These are phyloP conservation scores for Phallusia fumigata DNA, from an alignment of 23 tunicate genomes.

Conservation along the genomic window DNA sequence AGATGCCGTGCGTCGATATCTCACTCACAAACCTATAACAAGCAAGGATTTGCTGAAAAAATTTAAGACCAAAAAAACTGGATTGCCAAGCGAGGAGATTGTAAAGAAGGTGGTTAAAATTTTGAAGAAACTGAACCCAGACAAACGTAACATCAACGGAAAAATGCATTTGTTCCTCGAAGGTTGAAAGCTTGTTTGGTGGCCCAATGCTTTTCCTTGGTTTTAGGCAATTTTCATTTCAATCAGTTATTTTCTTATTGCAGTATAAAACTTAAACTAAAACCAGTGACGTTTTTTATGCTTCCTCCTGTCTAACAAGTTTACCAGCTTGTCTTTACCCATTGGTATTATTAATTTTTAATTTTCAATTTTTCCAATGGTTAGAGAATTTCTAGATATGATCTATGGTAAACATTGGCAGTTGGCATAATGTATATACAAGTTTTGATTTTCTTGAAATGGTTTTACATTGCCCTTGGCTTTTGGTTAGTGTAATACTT, in stretches of 20 bases:
- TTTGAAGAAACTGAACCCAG: slow-evolving; percentile 59
- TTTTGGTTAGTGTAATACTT: too few relatives aligned
- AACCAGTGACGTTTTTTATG: too few relatives aligned
- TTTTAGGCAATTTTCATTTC: too few relatives aligned
- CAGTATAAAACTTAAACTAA: not conserved
- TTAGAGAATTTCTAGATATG: too few relatives aligned
- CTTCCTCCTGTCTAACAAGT: too few relatives aligned
- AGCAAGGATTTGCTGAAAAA: slow-evolving; percentile 85
- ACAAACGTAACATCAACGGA: slow-evolving; percentile 71
- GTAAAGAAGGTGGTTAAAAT: slow-evolving; percentile 66
- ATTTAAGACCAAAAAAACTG: slow-evolving; percentile 77
- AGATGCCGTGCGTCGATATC: slow-evolving; percentile 64
- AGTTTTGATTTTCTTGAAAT: too few relatives aligned
- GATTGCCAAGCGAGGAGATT: slow-evolving; percentile 62
- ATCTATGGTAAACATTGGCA: too few relatives aligned
- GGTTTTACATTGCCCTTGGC: too few relatives aligned
- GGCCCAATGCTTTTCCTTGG: not conserved
- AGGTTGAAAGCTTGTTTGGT: not conserved
- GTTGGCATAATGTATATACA: too few relatives aligned
- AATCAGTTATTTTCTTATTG: not conserved
- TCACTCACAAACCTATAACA: slow-evolving; percentile 87
- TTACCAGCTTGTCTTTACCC: not conserved
- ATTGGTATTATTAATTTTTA: too few relatives aligned
- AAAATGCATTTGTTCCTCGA: slow-evolving; percentile 77
- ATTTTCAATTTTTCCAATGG: too few relatives aligned